These are phyloP conservation scores for Cervus canadensis DNA, from an alignment of 2,113 vertebrate species.

Conservation along the genomic window DNA sequence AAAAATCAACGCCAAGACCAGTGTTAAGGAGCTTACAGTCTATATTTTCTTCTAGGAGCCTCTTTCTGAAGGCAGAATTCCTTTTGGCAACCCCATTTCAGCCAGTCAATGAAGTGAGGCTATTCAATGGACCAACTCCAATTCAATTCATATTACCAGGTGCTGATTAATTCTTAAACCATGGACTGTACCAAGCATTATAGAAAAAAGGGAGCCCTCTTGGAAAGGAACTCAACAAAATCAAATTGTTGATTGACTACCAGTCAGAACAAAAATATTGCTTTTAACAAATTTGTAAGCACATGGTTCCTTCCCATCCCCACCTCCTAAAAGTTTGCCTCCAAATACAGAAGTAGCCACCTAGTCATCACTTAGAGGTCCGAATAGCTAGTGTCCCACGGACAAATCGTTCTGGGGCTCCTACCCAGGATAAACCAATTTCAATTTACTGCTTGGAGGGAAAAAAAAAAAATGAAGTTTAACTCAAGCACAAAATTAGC, in stretches of 20 bases:
- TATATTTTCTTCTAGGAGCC: background rate
- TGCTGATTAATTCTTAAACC: background rate
- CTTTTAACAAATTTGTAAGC: background rate
- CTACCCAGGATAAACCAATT: background rate
- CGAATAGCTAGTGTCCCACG: background rate
- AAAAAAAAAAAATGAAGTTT: background rate
- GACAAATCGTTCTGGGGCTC: rapidly evolving
- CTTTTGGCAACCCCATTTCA: background rate
- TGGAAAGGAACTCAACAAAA: background rate
- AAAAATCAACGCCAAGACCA: background rate
- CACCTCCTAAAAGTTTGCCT: background rate
- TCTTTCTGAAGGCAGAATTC: background rate
- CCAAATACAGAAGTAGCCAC: background rate
- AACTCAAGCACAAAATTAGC: background rate
- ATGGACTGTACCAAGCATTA: background rate
- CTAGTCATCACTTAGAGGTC: no score
- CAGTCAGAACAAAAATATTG: background rate
- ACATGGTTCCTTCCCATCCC: background rate
- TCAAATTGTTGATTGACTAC: background rate
- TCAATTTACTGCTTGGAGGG: background rate
- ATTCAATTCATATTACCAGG: background rate
- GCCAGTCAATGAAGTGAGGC: background rate
- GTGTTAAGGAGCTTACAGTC: background rate
- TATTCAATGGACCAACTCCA: background rate
- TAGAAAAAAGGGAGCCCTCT: background rate